Base-by-base conservation (phyloP, 2,113 vertebrate species). In the Xyrauchen texanus region DNA sequence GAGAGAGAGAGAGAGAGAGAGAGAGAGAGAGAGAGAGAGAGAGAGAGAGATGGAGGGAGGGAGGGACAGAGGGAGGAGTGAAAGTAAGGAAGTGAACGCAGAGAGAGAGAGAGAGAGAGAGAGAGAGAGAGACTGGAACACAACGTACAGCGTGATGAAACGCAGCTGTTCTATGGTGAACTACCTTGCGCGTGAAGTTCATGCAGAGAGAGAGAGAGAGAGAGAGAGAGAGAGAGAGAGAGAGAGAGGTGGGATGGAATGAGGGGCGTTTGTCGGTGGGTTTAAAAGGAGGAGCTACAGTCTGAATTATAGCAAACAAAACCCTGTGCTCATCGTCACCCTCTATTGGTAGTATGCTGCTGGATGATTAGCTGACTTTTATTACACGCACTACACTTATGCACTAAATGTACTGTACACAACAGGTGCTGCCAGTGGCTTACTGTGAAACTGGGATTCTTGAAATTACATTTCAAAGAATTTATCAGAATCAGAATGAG, bases 271-370 rank as follows among this genome's bases (percentile, higher is more conserved):
- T 76, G 71, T 51, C 62, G 45, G 45, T n/a, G 49, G 21, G 34
- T 45, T 76, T 53, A 12, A 76, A 77, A 63, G 74, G 67, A 58
- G 55, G 77, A 60, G 60, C 74, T 46, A 64, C 67, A 63, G 76
- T 69, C 68, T 53, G 67, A 79, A 73, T 62, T 52, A 46, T 67
- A 46, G 69, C 84, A 75, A 57, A 72, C 64, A 69, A 52, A 71
- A 65, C 55, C 46, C 15, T 55, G 10, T 44, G 76, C 82, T 75
- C 70, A 79, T 60, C 65, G 77, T 76, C 69, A 83, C 82, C 86
- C 78, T 68, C 86, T 87, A 45, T 68, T 80, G 86, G 86, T 51
- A 13, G 57, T 12, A 70, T 42, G 51, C 4, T 53, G 55, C 55
- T 58, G 55, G 55, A 15, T 15, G 55, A 11, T 58, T 34, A 34